Base-by-base conservation (phyloP, 2,113 vertebrate genomes). In the Talpa occidentalis region DNA sequence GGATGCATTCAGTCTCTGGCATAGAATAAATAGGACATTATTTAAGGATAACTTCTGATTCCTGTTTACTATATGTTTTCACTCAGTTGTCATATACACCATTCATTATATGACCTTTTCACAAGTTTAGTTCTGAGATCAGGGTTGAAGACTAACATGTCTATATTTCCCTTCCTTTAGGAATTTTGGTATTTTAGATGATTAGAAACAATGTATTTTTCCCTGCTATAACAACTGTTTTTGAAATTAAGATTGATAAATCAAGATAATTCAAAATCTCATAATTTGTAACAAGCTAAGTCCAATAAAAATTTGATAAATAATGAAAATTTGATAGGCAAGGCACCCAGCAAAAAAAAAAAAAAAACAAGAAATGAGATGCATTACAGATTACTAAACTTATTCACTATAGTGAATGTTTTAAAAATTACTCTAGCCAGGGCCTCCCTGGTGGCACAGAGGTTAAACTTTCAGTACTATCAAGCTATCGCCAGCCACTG, bases 321-420 rank as follows among this genome's bases (percentile, higher is more conserved):
- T n/a, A n/a, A n/a, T n/a, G 35, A 88, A 88, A 93, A 42, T 88
- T 93, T 81, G n/a, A 88, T 93, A 81, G 47, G 52, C 30, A 83
- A 92, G 66, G 22, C 22, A 84, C 8, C 35, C 10, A 83, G 67
- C 77, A 91, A 72, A 84, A 76, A 80, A 66, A 94, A 80, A 66
- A 94, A 66, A 15, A 52, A 87, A 87, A 81, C 4, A 88, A 60
- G 66, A 69, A 83, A 7, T 82, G 32, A 94, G 81, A 90, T 24
- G 11, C 21, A 77, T 85, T 93, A 81, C 88, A 94, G 35, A 60
- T 93, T 44, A 40, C 73, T 85, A 77, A 91, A 21, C 84, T 72
- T 54, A 47, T 62, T 91, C 44, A 88, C 6, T 72, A 79, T 90
- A 83, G n/a, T 40, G 80, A 95, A 82, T 62, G 54, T 54, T 90